Evolutionary conservation across 2,113 vertebrate species (phyloP), one percentile per base, ranked within the genome.

Genomic region (Ciconia stormi): DNA sequence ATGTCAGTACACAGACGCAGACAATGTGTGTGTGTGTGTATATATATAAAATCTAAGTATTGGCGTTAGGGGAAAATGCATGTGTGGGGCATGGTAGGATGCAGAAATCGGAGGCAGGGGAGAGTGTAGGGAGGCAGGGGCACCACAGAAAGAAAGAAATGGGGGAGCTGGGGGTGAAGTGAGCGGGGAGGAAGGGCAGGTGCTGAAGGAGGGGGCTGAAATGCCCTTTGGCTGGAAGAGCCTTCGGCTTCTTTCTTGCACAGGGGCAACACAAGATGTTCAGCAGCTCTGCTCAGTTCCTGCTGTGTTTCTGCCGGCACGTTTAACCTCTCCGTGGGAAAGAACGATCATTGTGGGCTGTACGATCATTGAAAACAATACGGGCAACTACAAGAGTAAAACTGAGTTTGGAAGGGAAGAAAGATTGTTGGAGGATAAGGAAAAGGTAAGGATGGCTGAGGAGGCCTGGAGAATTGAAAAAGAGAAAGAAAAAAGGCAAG

Each of bases 11-110:
- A 50, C 21, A 56, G 19, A 36, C 16, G 10, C 23, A n/a, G 30
- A 55, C 15, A 1, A 1, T 5, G 4, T 9, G 4, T 18, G 2
- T 13, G 3, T n/a, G 1, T 74, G 7, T 62, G 1, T 50, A 1
- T 56, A 15, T 23, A 20, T 14, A 40, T 5, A 61, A 59, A 70
- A 74, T 55, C 10, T 76, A 58, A 11, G 7, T 59, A 5, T 49
- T 42, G 0, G 20, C 7, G 3, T 59, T 82, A 62, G 66, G 25
- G 25, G 23, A 52, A 71, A 71, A 66, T 47, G 15, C 27, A 10
- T 26, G 7, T 23, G 2, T 52, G 47, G 36, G 47, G 13, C 7
- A 21, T 16, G 10, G 52, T 21, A 67, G 47, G 87, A 93, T 63
- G 44, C 62, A 88, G 83, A 72, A 83, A 36, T 56, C 3, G 2